Base-by-base conservation (phyloP, 2,888 invertebrate species). In the Monoplex corrugatus region DNA sequence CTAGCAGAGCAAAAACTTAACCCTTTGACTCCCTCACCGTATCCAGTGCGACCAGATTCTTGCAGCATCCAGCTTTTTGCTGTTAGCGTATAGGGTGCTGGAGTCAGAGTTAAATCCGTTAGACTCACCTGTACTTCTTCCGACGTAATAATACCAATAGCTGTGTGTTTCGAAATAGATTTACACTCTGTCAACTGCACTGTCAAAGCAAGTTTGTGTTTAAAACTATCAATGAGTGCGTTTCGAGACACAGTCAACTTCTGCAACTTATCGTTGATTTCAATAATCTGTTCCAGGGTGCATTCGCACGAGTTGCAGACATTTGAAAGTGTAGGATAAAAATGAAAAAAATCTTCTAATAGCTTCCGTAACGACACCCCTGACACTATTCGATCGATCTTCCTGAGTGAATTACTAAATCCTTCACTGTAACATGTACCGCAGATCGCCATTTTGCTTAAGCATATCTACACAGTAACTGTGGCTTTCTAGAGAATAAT, bases 361-460 rank as follows among this genome's bases (percentile, higher is more conserved):
- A 68, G 28, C n/a, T n/a, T 68, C n/a, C 68, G 68, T 8, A 68
- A 28, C 23, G 28, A 68, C 68, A 68, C 68, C 8, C 68, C 68
- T 0, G 68, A 68, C 68, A 68, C 68, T 0, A n/a, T 68, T 28
- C 68, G 68, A 28, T 68, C 68, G n/a, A 68, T 68, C 28, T 68
- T 68, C n/a, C n/a, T 68, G 28, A 23, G 68, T 6, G 6, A 23
- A 68, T 68, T 68, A 6, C 68, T 23, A 6, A n/a, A n/a, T 6
- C 23, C 3, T 68, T 68, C n/a, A 28, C n/a, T 68, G 68, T 68
- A n/a, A 68, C 68, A 68, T 28, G 68, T 68, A 28, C 68, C 68
- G n/a, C 68, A 68, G 68, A 68, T 68, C 68, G 68, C 68, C 68
- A 68, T 68, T 68, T 68, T 68, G 68, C 28, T 68, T n/a, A n/a